A percentile compares a stretch with the other conserved stretches of the same genome.
Evolutionary conservation across 2,113 vertebrate species (phyloP).

Genomic region (Heteronetta atricapilla): DNA sequence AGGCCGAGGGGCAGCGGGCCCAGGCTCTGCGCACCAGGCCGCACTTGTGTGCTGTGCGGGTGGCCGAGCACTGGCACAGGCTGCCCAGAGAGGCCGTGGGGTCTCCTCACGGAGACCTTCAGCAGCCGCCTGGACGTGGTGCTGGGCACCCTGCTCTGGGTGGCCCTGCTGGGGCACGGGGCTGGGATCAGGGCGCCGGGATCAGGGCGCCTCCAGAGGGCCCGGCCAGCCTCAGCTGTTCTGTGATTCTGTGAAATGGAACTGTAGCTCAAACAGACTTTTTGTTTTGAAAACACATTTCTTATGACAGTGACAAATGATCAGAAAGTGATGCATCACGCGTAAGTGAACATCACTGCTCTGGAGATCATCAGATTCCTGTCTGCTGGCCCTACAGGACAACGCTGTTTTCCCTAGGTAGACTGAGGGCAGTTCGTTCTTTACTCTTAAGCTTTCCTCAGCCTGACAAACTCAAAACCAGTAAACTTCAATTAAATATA

Average conservation of each 20-base stretch:
- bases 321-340: neutral
- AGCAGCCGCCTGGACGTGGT: neutral
- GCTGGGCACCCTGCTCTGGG: neutral
- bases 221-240: neutral
- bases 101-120: neutral
- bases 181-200: neutral
- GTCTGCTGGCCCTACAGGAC: neutral
- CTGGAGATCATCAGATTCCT: neutral
- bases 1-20: too few species aligned
- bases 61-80: neutral
- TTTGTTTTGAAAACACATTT: neutral
- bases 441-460: neutral
- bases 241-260: neutral
- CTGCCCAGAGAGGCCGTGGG: neutral
- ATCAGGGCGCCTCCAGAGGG: neutral
- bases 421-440: neutral
- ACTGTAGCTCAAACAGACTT: neutral
- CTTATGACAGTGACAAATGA: neutral
- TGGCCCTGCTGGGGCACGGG: rapidly evolving
- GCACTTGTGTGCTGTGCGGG: too few species aligned
- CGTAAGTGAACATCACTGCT: neutral
- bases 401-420: neutral
- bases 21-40: too few species aligned
- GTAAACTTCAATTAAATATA: neutral
- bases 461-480: neutral